Evolutionary conservation across 1,140 invertebrate species (phyloP).

Genomic region (Calliopsis andreniformis): DNA sequence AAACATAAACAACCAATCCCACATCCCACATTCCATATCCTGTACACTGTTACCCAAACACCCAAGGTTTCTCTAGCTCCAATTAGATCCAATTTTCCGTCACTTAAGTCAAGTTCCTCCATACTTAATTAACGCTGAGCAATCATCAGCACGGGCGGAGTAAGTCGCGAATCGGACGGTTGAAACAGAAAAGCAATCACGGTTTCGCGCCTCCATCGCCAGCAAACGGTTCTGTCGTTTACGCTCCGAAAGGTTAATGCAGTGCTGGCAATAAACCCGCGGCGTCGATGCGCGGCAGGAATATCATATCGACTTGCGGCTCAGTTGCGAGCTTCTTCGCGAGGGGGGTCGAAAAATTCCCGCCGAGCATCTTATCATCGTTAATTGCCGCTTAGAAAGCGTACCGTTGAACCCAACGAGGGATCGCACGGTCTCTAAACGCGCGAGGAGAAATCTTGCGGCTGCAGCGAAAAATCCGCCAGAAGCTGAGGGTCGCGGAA

Average conservation of each 20-base stretch:
- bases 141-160: no score
- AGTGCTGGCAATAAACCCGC: conserved; percentile 22
- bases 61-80: no score
- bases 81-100: no score
- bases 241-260: conserved; percentile 38
- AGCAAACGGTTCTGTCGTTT: conserved; percentile 9
- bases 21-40: no score
- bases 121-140: no score
- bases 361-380: conserved; percentile 33
- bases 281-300: not conserved
- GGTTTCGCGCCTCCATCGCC: not conserved
- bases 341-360: conserved; percentile 19
- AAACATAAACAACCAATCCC: no score
- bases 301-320: not conserved
- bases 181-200: not conserved
- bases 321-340: not conserved
- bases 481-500: not conserved
- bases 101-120: no score
- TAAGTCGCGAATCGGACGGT: no score
- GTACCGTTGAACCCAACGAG: not conserved
- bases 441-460: conserved; percentile 22
- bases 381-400: conserved; percentile 49
- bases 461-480: not conserved
- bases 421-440: not conserved
- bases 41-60: no score